Conservation (phyloP, 2,888 invertebrate genomes). For the Eledone cirrhosa region DNA sequence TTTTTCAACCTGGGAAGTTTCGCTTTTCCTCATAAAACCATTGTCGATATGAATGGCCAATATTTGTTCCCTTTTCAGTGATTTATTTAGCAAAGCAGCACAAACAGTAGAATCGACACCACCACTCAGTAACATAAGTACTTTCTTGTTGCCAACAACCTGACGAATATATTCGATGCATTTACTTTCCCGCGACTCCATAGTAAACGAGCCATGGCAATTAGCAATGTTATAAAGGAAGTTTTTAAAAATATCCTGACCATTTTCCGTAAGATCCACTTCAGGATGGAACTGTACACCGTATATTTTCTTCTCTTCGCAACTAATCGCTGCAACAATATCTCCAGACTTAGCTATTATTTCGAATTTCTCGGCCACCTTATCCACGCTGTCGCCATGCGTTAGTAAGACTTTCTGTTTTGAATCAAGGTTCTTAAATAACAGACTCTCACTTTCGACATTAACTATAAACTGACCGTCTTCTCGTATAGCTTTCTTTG, state of each 20-base stretch:
- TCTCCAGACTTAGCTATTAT: conserved; percentile 76
- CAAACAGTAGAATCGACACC: conserved; percentile 99
- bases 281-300: conserved; percentile 99
- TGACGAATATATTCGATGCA: conserved; percentile 93
- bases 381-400: conserved; percentile 95
- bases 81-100: conserved; percentile 91
- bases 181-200: conserved; percentile 84
- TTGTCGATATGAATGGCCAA: conserved; percentile 98
- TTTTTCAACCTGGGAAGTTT: conserved; percentile 87
- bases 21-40: conserved; percentile 97
- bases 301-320: conserved; percentile 80
- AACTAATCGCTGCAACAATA: conserved; percentile 78
- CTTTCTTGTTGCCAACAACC: conserved; percentile 90
- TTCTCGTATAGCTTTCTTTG: conserved; percentile 86
- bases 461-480: conserved; percentile 92
- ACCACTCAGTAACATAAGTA: conserved; percentile 91
- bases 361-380: conserved; percentile 87
- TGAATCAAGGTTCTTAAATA: conserved; percentile 84
- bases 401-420: conserved; percentile 91
- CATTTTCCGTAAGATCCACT: conserved; percentile 94
- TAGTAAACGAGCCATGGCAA: conserved; percentile 85
- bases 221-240: conserved; percentile 93
- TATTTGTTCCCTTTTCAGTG: conserved; percentile 84
- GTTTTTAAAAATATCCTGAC: conserved; percentile 90
- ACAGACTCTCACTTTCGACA: conserved; percentile 84